Evolutionary conservation across 1,140 invertebrate species (phyloP).

Genomic region (Nautilus pompilius): DNA sequence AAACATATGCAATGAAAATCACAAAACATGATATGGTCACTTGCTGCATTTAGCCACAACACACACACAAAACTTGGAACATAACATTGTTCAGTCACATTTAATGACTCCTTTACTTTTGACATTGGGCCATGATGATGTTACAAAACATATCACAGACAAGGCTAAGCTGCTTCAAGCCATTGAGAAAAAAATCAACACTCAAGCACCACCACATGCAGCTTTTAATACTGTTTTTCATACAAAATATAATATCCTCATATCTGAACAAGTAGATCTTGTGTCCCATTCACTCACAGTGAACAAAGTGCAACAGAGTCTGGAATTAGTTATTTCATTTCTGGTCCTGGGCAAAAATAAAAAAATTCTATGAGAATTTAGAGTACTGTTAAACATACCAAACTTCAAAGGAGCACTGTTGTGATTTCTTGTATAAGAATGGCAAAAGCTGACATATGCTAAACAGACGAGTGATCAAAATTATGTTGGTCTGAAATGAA

Average conservation of each 20-base stretch:
- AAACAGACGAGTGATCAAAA: too few relatives aligned
- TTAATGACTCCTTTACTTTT: constrained; percentile 3
- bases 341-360: too few relatives aligned
- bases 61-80: too few relatives aligned
- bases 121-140: constrained; percentile 1
- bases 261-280: constrained; percentile 1
- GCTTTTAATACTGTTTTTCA: constrained; percentile 7
- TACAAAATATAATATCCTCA: constrained; percentile 1
- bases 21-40: constrained; percentile 7
- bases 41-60: constrained; percentile 4
- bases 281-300: background rate
- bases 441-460: background rate
- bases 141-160: constrained; percentile 2
- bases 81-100: background rate
- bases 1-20: background rate
- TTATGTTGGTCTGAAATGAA: constrained; percentile 4
- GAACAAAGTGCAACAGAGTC: constrained; percentile 1
- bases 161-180: constrained; percentile 5
- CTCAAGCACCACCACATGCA: background rate
- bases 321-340: constrained; percentile 4
- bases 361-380: too few relatives aligned
- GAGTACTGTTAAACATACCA: too few relatives aligned
- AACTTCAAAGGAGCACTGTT: constrained; percentile 8
- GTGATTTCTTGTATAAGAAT: constrained; percentile 4
- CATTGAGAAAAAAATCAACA: background rate